These are phyloP conservation scores for Orientallactaga sibirica DNA, from an alignment of 2,797 vertebrate genomes.

Conservation along the genomic window DNA sequence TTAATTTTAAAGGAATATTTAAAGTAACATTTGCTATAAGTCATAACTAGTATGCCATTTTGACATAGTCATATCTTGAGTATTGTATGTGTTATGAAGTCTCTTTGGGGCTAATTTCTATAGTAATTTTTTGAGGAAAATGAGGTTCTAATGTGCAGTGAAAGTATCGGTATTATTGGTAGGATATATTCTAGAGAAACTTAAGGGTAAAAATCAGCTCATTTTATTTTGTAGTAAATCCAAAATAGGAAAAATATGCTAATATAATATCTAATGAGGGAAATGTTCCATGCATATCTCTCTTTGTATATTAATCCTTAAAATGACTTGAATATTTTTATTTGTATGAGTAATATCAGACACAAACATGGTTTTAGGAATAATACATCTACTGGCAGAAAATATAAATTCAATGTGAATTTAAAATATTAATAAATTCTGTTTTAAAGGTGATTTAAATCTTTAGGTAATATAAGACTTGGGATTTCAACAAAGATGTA, in stretches of 20 bases:
- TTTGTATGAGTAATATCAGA: conserved; percentile 82
- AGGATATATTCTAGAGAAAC: conserved; percentile 73
- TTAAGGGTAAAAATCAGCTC: conserved; percentile 82
- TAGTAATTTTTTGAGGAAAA: conserved; percentile 64
- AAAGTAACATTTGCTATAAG: conserved; percentile 66
- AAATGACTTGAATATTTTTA: conserved; percentile 85
- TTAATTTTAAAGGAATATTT: conserved; percentile 70
- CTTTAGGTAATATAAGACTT: conserved; percentile 76
- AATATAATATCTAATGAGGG: conserved; percentile 84
- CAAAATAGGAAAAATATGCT: conserved; percentile 83
- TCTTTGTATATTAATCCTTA: conserved; percentile 85
- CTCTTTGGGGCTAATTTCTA: conserved; percentile 68
- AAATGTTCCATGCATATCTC: conserved; percentile 85
- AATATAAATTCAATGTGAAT: conserved; percentile 77
- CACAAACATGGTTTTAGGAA: conserved; percentile 79
- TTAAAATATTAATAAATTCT: conserved; percentile 79
- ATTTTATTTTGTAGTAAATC: conserved; percentile 83
- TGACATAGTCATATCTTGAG: conserved; percentile 43
- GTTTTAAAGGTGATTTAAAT: conserved; percentile 80
- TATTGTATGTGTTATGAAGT: conserved; percentile 49
- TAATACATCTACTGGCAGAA: conserved; percentile 79
- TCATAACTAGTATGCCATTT: conserved; percentile 27
- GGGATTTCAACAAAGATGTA: conserved; percentile 65
- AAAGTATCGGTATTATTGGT: conserved; percentile 80
- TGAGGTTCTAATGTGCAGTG: conserved; percentile 72